A percentile compares a stretch with the other conserved stretches of the same genome.
phyloP scores from a whole-genome alignment of 2,888 invertebrate genomes.

The Esperia sulphurella region DNA sequence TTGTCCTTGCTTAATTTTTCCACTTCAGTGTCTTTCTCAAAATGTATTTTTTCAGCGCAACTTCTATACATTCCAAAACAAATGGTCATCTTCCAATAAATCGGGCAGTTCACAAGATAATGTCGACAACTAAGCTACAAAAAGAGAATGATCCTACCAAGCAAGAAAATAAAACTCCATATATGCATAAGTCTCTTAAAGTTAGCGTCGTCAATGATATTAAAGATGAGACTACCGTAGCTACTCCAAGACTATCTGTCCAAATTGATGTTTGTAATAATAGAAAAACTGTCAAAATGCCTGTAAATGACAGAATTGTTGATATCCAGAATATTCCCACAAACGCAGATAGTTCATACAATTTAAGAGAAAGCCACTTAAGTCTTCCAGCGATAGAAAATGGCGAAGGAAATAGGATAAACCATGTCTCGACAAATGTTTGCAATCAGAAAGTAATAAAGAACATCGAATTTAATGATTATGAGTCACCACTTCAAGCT shows the following conservation, averaged over 20 bases:
- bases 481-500: slow-evolving; percentile 62
- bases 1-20: neutral
- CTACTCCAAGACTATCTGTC: slow-evolving; percentile 40
- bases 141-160: slow-evolving; percentile 61
- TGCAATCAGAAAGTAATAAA: slow-evolving; percentile 10
- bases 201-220: slow-evolving; percentile 47
- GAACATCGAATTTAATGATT: slow-evolving; percentile 40
- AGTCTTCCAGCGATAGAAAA: slow-evolving; percentile 23
- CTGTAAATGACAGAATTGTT: slow-evolving; percentile 22
- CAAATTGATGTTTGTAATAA: slow-evolving; percentile 49
- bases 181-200: slow-evolving; percentile 43
- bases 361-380: slow-evolving; percentile 14
- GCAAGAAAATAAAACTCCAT: slow-evolving; percentile 38
- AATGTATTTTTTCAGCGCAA: slow-evolving; percentile 48
- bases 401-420: slow-evolving; percentile 19
- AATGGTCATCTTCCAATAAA: slow-evolving; percentile 29
- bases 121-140: slow-evolving; percentile 41
- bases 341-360: neutral
- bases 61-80: slow-evolving; percentile 51
- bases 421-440: slow-evolving; percentile 11
- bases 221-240: slow-evolving; percentile 24
- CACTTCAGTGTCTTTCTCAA: slow-evolving; percentile 2
- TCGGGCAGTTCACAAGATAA: slow-evolving; percentile 26
- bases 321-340: slow-evolving; percentile 18
- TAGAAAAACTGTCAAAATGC: slow-evolving; percentile 49